Evolutionary conservation across 2,113 vertebrate genomes (phyloP).

Genomic region (Chauna torquata): DNA sequence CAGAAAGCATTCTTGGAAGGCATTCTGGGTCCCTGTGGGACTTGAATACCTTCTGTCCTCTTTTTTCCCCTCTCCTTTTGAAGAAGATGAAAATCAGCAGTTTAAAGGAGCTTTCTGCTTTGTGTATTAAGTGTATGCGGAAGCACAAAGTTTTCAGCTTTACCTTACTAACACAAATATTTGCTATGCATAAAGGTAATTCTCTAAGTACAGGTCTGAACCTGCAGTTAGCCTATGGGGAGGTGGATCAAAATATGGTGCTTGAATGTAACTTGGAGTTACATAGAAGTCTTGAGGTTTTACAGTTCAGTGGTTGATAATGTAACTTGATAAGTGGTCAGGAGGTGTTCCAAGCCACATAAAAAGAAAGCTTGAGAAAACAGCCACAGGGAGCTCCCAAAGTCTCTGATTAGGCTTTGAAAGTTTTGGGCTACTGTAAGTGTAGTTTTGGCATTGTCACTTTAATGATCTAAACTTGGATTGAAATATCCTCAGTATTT

Average conservation of each 20-base stretch:
- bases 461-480: neutral
- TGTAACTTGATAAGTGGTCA: neutral
- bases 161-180: neutral
- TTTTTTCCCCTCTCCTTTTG: neutral
- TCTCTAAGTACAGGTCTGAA: neutral
- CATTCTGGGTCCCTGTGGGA: neutral
- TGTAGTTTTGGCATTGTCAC: neutral
- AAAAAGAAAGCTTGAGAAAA: neutral
- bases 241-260: neutral
- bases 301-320: neutral
- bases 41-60: neutral
- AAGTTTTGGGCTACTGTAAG: neutral
- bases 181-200: neutral
- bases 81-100: neutral
- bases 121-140: neutral
- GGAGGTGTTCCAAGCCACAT: neutral
- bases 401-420: neutral
- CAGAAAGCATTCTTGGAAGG: neutral
- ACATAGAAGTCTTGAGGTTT: neutral
- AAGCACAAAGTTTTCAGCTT: neutral
- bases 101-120: neutral
- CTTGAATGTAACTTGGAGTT: neutral
- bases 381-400: neutral
- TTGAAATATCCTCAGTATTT: neutral
- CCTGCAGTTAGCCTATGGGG: neutral